Base-by-base conservation (phyloP, 2,113 vertebrate genomes). In the Barbus barbus region DNA sequence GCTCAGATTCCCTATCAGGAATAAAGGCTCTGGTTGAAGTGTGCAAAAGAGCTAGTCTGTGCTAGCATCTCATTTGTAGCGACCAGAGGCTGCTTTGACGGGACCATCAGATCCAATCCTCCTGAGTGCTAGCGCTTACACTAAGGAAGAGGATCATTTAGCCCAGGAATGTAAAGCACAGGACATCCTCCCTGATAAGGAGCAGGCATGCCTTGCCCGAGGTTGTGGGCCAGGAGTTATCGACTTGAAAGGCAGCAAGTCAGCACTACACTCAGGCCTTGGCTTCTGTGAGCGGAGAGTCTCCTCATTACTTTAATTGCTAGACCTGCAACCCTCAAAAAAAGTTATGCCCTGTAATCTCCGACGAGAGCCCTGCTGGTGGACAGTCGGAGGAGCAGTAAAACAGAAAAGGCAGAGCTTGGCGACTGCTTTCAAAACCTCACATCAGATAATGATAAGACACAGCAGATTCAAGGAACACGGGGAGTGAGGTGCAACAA, bases 251-350 rank as follows among this genome's bases (percentile, higher is more conserved):
- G 89, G 82, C 85, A 82, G 88, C 85, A 53, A 86, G 84, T 86
- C 85, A 85, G 87, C 81, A 84, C 73, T 78, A 85, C 78, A 60
- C 86, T 84, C 51, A 8, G 81, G 83, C 85, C 86, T 77, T 86
- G 87, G 87, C 85, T 90, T 86, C 82, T 82, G 41, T 63, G 86
- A 76, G 80, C 67, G 51, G 46, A 87, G 79, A 60, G 79, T 77
- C 33, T 86, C 86, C 87, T 92, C 90, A 91, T 93, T 90, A 90
- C 84, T 92, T 56, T 92, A 90, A 92, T 91, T 89, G 88, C 87
- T 86, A 61, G 88, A 91, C 90, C 89, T 84, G 77, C 86, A 91
- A 89, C 85, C 90, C 28, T 74, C 78, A 82, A 87, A 76, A 71
- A 86, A 90, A 82, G 83, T 82, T 65, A 71, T n/a, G 85, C 86